phyloP scores from a whole-genome alignment of 2,888 invertebrate genomes.

The Oscheius sp. region DNA sequence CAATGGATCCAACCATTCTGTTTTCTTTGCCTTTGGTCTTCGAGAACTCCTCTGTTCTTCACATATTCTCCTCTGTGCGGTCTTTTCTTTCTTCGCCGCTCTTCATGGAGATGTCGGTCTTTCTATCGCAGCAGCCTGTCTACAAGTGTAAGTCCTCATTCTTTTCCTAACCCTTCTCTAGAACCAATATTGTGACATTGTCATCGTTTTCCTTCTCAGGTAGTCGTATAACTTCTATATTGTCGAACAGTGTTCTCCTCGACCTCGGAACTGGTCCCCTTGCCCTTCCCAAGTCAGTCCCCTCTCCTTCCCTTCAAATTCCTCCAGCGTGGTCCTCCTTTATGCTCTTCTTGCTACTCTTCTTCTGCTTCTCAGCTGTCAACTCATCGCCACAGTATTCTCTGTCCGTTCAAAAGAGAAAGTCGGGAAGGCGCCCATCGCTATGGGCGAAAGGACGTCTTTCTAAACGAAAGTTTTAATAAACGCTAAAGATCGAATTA shows the following conservation, averaged over 20 bases:
- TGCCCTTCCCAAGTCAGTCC: constrained; percentile 10
- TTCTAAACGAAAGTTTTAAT: constrained; percentile 36
- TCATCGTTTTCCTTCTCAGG: neutral
- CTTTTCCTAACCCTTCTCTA: neutral
- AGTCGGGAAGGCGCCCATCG: constrained; percentile 11
- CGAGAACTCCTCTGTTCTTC: constrained; percentile 20
- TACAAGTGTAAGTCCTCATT: constrained; percentile 22
- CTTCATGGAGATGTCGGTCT: constrained; percentile 24
- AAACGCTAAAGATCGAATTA: too few species aligned
- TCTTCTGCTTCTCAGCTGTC: constrained; percentile 34
- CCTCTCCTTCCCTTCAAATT: neutral
- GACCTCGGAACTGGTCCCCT: constrained; percentile 13
- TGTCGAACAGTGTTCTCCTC: constrained; percentile 16
- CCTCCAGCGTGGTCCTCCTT: constrained; percentile 41
- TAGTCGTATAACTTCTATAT: neutral
- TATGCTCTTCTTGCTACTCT: constrained; percentile 38
- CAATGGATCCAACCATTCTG: constrained; percentile 16
- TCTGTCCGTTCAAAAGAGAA: constrained; percentile 28
- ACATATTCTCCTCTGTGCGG: constrained; percentile 17
- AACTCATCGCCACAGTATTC: constrained; percentile 35
- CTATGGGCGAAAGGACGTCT: constrained; percentile 38
- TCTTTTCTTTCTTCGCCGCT: constrained; percentile 26
- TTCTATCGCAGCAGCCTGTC: constrained; percentile 12
- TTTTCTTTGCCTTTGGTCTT: constrained; percentile 25
- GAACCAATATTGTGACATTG: constrained; percentile 16